Evolutionary conservation across 1,140 invertebrate genomes (phyloP), one percentile per base, ranked within the genome.

Genomic region (Lithobius niger): DNA sequence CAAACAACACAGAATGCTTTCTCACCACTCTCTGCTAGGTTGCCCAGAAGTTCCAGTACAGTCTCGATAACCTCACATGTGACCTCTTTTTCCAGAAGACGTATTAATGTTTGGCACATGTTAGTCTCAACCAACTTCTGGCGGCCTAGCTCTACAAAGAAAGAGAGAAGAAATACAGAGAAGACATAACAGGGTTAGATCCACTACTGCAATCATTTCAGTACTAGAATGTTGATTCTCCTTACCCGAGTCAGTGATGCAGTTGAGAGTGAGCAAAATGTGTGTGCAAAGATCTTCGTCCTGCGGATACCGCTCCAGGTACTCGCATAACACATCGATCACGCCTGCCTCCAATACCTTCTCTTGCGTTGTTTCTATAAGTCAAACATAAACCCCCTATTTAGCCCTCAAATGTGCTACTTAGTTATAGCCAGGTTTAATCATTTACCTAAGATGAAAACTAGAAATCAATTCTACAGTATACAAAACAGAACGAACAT

Each of bases 251-350:
- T 90, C 86, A 61, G 82, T 81, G 13, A 90, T 73, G 55, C 86
- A 78, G 65, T 81, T 83, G 27, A 91, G 66, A 60, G 83, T 77
- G 1, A 83, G 73, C 40, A 91, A 66, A 10, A 79, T 75, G 64
- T 87, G 85, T 53, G 78, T 76, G 56, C 77, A 72, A 19, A 81
- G 72, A 62, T 81, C 76, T 63, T 79, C 78, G 52, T 76, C 72
- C 28, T 69, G 64, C 1, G 60, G 65, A 61, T 75, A 75, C 19
- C 71, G 65, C 56, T 74, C 69, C 42, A 81, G 65, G 55, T 79
- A 71, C 27, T 70, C 67, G 56, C 73, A 72, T 18, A 80, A 65
- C 3, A 82, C 71, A 36, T 81, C 73, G 57, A 86, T 73, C n/a
- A 84, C 72, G 25, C 79, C 77, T 52, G 76, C 74, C 59, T 85